Evolutionary conservation across 2,113 vertebrate genomes (phyloP).

Genomic region (Mohoua ochrocephala): DNA sequence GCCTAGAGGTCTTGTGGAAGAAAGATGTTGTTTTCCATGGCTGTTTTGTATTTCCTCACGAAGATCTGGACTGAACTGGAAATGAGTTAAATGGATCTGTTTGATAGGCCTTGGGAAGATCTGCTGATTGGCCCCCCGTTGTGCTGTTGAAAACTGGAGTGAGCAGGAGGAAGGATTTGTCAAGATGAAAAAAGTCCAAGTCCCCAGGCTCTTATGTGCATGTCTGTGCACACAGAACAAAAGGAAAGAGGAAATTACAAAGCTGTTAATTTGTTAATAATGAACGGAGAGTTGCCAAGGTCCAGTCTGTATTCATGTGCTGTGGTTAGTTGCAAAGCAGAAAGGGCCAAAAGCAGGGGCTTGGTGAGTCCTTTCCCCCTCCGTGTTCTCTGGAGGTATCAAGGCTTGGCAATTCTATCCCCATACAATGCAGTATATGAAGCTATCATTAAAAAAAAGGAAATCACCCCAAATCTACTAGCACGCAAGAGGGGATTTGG

Average conservation of each 20-base stretch:
- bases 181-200: not conserved
- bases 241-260: not conserved
- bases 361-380: not conserved
- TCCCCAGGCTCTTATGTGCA: not conserved
- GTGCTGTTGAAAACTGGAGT: not conserved
- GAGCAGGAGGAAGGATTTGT: conserved; percentile 5
- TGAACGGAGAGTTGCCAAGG: not conserved
- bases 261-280: conserved; percentile 12
- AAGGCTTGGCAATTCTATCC: not conserved
- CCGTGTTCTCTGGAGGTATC: not conserved
- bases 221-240: not conserved
- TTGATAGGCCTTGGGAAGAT: not conserved
- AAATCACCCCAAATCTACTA: not conserved
- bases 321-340: not conserved
- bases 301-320: not conserved
- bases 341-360: not conserved
- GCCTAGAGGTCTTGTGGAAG: not conserved
- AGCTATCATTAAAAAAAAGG: not conserved
- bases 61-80: not conserved
- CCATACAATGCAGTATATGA: not conserved
- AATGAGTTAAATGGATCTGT: not conserved
- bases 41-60: conserved; percentile 35
- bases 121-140: not conserved
- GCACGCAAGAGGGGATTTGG: not conserved
- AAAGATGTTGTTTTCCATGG: not conserved